Percentiles rank a stretch among this genome's conserved stretches.
Evolutionary conservation across 1,140 invertebrate genomes (phyloP).

Genomic region (Monochamus saltuarius): DNA sequence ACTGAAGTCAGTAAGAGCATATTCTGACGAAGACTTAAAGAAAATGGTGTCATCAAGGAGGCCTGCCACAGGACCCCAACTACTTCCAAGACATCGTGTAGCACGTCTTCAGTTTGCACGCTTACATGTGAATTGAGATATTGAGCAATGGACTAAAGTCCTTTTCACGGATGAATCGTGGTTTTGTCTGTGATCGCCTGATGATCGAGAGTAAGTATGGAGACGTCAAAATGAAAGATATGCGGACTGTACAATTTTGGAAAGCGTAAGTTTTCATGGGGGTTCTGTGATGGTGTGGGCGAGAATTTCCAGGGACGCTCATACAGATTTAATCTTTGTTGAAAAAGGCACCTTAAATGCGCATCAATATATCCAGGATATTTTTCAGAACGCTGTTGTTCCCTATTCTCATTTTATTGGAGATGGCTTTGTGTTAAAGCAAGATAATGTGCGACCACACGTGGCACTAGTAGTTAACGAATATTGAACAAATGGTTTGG

Average conservation of each 20-base stretch:
- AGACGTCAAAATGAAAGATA: no score
- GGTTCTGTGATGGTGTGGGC: background rate
- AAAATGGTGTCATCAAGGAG: background rate
- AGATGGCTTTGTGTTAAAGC: background rate
- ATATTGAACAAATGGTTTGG: no score
- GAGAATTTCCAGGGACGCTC: background rate
- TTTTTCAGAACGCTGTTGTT: background rate
- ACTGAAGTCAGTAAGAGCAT: background rate
- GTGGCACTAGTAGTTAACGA: no score
- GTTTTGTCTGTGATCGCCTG: no score
- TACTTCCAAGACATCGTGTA: background rate
- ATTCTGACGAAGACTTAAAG: background rate
- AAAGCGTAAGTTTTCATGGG: background rate
- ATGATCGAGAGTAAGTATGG: no score
- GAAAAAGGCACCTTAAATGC: background rate
- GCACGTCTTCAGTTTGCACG: background rate
- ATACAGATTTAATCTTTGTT: background rate
- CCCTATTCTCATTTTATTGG: background rate
- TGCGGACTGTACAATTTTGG: no score
- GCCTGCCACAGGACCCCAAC: background rate
- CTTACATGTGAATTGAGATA: background rate
- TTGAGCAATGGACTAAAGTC: background rate
- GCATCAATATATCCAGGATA: background rate
- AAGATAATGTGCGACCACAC: no score
- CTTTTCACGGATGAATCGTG: no score